phyloP scores from a whole-genome alignment of 2,888 invertebrate species.

The Ethmia dodecea region DNA sequence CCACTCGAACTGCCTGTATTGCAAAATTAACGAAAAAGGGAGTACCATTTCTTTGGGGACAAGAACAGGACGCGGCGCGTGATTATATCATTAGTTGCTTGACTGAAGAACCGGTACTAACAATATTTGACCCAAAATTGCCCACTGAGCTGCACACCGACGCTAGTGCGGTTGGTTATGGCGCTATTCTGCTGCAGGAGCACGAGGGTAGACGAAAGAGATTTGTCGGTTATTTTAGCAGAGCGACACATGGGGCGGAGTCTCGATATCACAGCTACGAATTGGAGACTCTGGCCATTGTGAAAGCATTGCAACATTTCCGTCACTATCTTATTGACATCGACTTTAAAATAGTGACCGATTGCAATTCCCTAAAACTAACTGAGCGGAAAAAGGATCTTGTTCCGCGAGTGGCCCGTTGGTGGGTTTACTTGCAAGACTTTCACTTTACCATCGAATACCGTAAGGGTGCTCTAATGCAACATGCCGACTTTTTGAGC shows the following conservation, averaged over 20 bases:
- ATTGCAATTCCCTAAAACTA: constrained; percentile 21
- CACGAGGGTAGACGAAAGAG: constrained; percentile 11
- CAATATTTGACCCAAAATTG: constrained; percentile 21
- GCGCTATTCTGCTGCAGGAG: constrained; percentile 35
- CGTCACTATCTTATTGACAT: constrained; percentile 35
- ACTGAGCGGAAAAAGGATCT: constrained; percentile 22
- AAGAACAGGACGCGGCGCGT: constrained; percentile 26
- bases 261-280: constrained; percentile 32
- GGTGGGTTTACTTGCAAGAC: constrained; percentile 25
- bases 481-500: constrained; percentile 24
- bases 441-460: constrained; percentile 20
- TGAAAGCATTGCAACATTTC: constrained; percentile 32
- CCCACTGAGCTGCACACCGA: constrained; percentile 23
- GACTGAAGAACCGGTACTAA: constrained; percentile 18
- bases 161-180: constrained; percentile 24
- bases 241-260: constrained; percentile 23
- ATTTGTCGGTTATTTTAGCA: constrained; percentile 34
- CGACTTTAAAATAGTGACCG: constrained; percentile 18
- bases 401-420: constrained; percentile 21
- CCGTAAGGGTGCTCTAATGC: constrained; percentile 19
- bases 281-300: constrained; percentile 37
- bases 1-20: constrained; percentile 20
- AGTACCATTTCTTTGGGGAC: constrained; percentile 23
- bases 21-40: constrained; percentile 26
- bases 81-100: constrained; percentile 20